Evolutionary conservation across 92 coral and sea anemone genomes (phyloP).

Genomic region (Porites rus): DNA sequence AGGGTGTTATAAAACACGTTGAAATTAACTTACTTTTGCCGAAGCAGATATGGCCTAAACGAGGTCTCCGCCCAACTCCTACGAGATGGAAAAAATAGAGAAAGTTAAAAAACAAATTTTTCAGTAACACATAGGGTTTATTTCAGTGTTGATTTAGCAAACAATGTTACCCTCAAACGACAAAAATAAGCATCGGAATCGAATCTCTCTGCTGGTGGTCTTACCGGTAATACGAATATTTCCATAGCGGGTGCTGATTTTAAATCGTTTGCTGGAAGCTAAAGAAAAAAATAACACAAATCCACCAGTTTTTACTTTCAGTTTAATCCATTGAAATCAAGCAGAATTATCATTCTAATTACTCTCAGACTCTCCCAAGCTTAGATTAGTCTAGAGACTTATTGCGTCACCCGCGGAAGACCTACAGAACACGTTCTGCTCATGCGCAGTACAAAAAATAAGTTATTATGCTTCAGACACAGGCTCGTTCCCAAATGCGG

Average conservation of each 20-base stretch:
- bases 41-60: conserved; percentile 38
- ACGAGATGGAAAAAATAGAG: background rate
- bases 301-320: background rate
- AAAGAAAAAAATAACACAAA: background rate
- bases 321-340: too few species aligned
- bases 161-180: background rate
- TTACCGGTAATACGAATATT: conserved; percentile 26
- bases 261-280: conserved; percentile 42
- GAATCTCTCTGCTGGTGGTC: background rate
- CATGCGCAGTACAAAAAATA: too few species aligned
- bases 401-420: too few species aligned
- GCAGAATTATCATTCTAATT: too few species aligned
- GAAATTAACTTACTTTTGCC: conserved; percentile 23
- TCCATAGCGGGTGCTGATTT: conserved; percentile 32
- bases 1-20: too few species aligned
- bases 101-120: background rate
- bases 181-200: background rate
- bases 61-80: conserved; percentile 36
- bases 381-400: too few species aligned
- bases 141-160: background rate
- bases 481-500: too few species aligned
- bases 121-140: background rate
- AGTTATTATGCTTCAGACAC: too few species aligned
- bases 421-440: too few species aligned
- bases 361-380: too few species aligned